These are phyloP conservation scores for Leucopsar rothschildi DNA, from an alignment of 2,113 vertebrate genomes.

Conservation along the genomic window DNA sequence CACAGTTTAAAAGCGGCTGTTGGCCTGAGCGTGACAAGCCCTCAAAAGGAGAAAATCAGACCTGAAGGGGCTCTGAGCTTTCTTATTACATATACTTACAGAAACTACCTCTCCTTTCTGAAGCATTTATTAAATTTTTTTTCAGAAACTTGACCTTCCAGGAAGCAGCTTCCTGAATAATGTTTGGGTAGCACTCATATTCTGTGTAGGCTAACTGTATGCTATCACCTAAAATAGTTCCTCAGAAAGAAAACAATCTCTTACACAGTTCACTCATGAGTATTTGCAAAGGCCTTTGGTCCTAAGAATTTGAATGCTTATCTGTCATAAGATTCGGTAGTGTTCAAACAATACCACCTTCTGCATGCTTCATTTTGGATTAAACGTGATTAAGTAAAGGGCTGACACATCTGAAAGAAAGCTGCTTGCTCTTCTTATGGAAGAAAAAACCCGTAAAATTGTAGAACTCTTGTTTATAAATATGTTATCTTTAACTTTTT, in stretches of 20 bases:
- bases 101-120: background rate
- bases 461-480: background rate
- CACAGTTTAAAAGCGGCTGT: background rate
- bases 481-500: conserved; percentile 60
- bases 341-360: background rate
- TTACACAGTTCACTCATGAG: background rate
- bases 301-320: background rate
- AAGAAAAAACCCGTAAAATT: background rate
- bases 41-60: background rate
- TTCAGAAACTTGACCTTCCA: background rate
- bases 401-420: background rate
- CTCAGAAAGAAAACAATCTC: background rate
- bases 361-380: background rate
- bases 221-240: background rate
- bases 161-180: background rate
- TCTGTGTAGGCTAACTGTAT: background rate
- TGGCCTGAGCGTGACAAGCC: fast-evolving
- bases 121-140: background rate
- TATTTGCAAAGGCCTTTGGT: background rate
- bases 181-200: background rate
- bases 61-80: background rate
- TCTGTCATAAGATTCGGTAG: background rate
- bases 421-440: background rate
- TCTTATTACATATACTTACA: background rate
- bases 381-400: fast-evolving